These are phyloP conservation scores for Halcyon badia DNA, from an alignment of 2,797 vertebrate genomes.

Conservation along the genomic window DNA sequence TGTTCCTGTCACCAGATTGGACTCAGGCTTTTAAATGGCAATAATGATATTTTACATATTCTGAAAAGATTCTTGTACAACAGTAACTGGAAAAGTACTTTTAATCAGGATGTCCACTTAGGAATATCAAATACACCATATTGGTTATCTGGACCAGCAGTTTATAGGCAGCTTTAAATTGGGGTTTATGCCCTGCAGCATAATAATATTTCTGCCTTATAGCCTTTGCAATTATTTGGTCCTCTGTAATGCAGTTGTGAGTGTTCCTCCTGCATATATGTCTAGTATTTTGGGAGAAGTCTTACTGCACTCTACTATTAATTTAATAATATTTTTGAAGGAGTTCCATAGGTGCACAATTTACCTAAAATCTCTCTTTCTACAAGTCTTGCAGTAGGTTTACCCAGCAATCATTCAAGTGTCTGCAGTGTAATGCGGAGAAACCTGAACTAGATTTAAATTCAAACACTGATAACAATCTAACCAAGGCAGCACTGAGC, in stretches of 20 bases:
- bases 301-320: not conserved
- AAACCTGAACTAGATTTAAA: not conserved
- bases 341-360: not conserved
- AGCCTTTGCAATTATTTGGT: not conserved
- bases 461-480: not conserved
- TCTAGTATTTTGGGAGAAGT: not conserved
- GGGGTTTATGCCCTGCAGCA: not conserved
- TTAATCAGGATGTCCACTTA: not conserved
- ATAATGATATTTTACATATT: not conserved
- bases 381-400: not conserved
- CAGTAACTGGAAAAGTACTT: not conserved
- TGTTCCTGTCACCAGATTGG: not conserved
- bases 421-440: constrained; percentile 1
- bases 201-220: not conserved
- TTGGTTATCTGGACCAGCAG: not conserved
- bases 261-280: not conserved
- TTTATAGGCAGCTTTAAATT: constrained; percentile 3
- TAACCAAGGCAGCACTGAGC: not conserved
- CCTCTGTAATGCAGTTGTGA: not conserved
- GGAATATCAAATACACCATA: not conserved
- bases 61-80: not conserved
- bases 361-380: not conserved
- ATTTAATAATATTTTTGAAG: not conserved
- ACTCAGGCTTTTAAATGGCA: not conserved
- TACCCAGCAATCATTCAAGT: not conserved